Evolutionary conservation across 2,888 invertebrate genomes (phyloP).

Genomic region (Cyclophora punctaria): DNA sequence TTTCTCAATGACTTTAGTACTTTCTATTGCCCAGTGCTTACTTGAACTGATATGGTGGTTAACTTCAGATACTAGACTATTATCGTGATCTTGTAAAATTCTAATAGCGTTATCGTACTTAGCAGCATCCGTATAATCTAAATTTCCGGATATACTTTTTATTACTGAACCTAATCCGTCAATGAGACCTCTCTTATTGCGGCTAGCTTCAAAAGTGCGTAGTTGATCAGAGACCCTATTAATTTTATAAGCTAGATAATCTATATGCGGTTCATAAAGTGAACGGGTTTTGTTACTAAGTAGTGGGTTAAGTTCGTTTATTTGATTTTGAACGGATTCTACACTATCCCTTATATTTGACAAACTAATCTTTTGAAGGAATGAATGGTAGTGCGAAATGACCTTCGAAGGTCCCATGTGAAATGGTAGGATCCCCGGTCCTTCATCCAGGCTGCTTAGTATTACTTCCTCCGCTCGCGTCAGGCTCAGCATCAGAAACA

Average conservation of each 20-base stretch:
- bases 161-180: constrained; percentile 8
- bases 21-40: constrained; percentile 13
- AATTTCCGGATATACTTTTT: constrained; percentile 8
- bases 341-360: neutral
- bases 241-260: neutral
- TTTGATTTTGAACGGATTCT: neutral
- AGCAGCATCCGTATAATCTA: constrained; percentile 15
- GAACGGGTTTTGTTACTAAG: neutral
- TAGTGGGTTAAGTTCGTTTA: neutral
- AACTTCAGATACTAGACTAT: constrained; percentile 13
- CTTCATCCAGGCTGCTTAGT: constrained; percentile 10
- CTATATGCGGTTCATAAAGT: neutral
- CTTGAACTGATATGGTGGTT: constrained; percentile 18
- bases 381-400: neutral
- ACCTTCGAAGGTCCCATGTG: constrained; percentile 1
- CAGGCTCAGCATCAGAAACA: neutral
- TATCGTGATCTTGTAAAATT: constrained; percentile 12
- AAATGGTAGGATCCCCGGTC: constrained; percentile 17
- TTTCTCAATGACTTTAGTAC: neutral
- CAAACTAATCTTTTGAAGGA: neutral
- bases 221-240: neutral
- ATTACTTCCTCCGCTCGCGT: constrained; percentile 4
- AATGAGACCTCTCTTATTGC: constrained; percentile 4
- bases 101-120: constrained; percentile 19
- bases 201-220: neutral